Evolutionary conservation across 2,113 vertebrate genomes (phyloP).

Genomic region (Microtus richardsoni): DNA sequence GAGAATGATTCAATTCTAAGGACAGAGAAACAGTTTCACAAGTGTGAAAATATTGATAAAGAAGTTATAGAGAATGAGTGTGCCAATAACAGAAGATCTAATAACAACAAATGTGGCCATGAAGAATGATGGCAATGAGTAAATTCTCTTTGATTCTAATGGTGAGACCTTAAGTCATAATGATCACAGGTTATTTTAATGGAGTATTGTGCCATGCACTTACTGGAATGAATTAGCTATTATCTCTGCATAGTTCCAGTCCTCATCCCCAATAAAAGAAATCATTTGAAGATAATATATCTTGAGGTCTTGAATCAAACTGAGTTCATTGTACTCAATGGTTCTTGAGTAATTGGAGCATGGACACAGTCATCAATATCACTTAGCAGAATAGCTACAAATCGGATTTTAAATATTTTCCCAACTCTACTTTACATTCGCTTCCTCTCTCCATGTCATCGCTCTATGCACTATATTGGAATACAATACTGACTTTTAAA

Average conservation of each 20-base stretch:
- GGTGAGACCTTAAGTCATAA: neutral
- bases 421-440: neutral
- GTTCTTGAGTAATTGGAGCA: neutral
- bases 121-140: neutral
- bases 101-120: neutral
- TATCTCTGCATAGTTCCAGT: conserved; percentile 15
- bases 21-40: neutral
- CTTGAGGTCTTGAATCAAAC: no score
- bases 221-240: conserved; percentile 29
- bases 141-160: neutral
- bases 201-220: neutral
- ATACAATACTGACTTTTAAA: neutral
- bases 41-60: neutral
- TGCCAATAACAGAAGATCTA: neutral
- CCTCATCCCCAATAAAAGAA: neutral
- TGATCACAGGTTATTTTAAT: neutral
- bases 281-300: conserved; percentile 45
- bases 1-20: neutral
- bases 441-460: no score
- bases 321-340: neutral
- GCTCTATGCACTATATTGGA: neutral
- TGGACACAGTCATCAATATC: conserved; percentile 23
- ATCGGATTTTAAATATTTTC: neutral
- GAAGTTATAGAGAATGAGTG: neutral
- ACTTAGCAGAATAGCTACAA: neutral